These are phyloP conservation scores for Ophthalmolycus amberensis DNA, from an alignment of 2,113 vertebrate species.

Conservation along the genomic window DNA sequence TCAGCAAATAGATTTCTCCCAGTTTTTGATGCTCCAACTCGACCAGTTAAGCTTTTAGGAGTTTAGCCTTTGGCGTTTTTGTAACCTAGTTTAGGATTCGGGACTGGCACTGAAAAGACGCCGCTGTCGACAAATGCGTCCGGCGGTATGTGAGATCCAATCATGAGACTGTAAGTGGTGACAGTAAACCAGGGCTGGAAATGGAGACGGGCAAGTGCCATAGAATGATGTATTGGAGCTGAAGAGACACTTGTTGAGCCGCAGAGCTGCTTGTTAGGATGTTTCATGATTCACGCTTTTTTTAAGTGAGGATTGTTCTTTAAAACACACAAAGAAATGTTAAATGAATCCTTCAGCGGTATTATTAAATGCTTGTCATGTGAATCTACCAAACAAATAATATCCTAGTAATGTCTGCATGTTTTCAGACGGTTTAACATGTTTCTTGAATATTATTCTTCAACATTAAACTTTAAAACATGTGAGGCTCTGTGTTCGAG, in stretches of 20 bases:
- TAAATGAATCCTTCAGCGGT: not conserved
- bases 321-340: not conserved
- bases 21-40: not conserved
- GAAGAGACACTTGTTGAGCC: slow-evolving; percentile 38
- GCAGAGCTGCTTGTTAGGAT: not conserved
- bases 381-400: not conserved
- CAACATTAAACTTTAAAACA: not conserved
- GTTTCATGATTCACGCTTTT: not conserved
- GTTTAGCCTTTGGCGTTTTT: slow-evolving; percentile 33
- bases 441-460: not conserved
- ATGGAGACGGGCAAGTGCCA: not conserved
- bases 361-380: not conserved
- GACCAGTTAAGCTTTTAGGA: slow-evolving; percentile 20
- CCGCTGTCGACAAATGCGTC: slow-evolving; percentile 21
- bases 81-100: slow-evolving; percentile 32
- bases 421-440: not conserved
- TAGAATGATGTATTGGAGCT: slow-evolving; percentile 4
- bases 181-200: not conserved
- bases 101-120: slow-evolving; percentile 33
- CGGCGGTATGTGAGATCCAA: slow-evolving; percentile 3
- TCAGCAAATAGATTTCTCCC: not conserved
- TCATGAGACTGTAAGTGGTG: slow-evolving; percentile 10
- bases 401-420: not conserved
- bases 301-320: not conserved
- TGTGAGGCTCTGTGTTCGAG: not conserved